A percentile compares a stretch with the other conserved stretches of the same genome.
phyloP scores from a whole-genome alignment of 2,888 invertebrate genomes.

The Oscheius sp. region DNA sequence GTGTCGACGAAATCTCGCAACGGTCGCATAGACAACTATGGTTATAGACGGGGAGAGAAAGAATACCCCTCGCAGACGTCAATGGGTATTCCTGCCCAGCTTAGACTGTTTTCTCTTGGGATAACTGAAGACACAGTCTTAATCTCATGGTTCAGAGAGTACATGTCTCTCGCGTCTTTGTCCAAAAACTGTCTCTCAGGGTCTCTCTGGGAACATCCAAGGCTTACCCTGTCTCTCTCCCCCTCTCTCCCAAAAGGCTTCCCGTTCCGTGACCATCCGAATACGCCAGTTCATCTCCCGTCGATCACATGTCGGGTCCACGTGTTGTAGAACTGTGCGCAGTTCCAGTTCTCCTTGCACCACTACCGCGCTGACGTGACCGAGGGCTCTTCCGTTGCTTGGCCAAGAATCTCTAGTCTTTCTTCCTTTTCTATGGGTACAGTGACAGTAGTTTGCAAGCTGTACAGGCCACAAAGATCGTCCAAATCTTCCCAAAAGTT shows the following conservation, averaged over 20 bases:
- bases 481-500: background rate
- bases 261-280: slow-evolving; percentile 1
- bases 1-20: slow-evolving; percentile 36
- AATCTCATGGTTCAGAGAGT: too few species aligned
- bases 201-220: background rate
- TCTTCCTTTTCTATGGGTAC: background rate
- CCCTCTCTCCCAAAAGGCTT: background rate
- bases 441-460: too few species aligned
- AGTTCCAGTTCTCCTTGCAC: background rate
- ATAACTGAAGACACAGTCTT: background rate
- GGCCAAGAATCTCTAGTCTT: background rate
- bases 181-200: background rate
- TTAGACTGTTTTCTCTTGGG: background rate
- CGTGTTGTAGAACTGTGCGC: slow-evolving; percentile 2
- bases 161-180: background rate
- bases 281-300: background rate
- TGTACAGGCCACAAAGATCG: too few species aligned
- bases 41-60: background rate
- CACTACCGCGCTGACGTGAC: background rate
- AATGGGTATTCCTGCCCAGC: background rate
- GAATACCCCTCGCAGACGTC: background rate
- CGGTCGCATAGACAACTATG: slow-evolving; percentile 25
- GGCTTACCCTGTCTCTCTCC: background rate
- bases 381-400: background rate
- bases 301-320: slow-evolving; percentile 4